Base-by-base conservation (phyloP, 2,113 vertebrate genomes). In the Oryzias woworae region DNA sequence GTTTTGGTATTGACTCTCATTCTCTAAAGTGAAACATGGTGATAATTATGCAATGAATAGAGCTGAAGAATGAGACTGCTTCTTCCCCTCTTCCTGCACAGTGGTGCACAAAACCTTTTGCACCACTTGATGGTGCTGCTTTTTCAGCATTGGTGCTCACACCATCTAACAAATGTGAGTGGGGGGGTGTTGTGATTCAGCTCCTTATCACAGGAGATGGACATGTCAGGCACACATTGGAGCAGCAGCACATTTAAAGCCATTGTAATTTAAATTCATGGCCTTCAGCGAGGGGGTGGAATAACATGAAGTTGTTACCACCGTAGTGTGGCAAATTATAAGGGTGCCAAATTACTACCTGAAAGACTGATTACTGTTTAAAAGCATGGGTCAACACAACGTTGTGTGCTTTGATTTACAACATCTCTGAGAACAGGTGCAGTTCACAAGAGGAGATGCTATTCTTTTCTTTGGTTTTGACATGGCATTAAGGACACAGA, bases 151-250 rank as follows among this genome's bases (percentile, higher is more conserved):
- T 63, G 17, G 4, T 43, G 31, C n/a, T 6, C 55, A 12, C 23
- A 12, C 1, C 49, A 0, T 18, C 23, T 16, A 59, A 15, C 42
- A 43, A 28, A 51, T 45, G 64, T 47, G 56, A 65, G 62, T 10
- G 66, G 67, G 31, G 69, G 57, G 68, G 65, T 82, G 54, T 82
- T 83, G 69, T 69, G 69, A 66, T 77, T 81, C 76, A 72, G 62
- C 75, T 82, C 58, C 64, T 71, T 62, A 3, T 73, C 67, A 62
- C 66, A 20, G 71, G 73, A 73, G 77, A 75, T 69, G 71, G 51
- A 64, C 75, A 28, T 76, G 73, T 80, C 66, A 57, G 67, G 73
- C 61, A 63, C 54, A 18, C 7, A 13, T 60, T 58, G 66, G 53
- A 56, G 63, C 55, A 67, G 53, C 66, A 67, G 56, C 54, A 80